These are phyloP conservation scores for Temnothorax curvispinosus DNA, from an alignment of 1,140 invertebrate genomes.

Conservation along the genomic window DNA sequence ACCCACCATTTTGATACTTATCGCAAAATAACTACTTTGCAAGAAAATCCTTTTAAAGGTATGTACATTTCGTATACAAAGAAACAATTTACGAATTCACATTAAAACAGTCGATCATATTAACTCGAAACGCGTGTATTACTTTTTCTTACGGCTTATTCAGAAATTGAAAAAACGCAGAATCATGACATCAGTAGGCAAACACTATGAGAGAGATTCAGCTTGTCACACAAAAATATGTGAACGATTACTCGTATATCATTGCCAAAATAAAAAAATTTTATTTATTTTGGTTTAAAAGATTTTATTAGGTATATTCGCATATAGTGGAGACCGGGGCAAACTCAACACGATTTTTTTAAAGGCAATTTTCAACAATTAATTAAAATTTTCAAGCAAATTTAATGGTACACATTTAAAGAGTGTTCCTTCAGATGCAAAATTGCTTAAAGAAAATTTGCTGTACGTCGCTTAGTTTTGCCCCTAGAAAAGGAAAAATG, in stretches of 20 bases:
- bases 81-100: not conserved
- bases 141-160: not conserved
- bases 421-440: too few relatives aligned
- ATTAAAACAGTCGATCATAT: not conserved
- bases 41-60: not conserved
- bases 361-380: too few relatives aligned
- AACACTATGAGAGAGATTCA: not conserved
- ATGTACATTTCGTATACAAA: not conserved
- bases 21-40: conserved; percentile 40
- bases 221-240: not conserved
- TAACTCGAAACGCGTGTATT: not conserved
- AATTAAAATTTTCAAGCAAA: too few relatives aligned
- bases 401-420: too few relatives aligned
- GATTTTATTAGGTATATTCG: not conserved
- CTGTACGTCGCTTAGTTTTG: too few relatives aligned
- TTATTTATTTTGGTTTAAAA: not conserved
- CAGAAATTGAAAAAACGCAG: not conserved
- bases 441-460: too few relatives aligned
- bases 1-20: conserved; percentile 36
- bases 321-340: not conserved
- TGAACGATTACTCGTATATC: not conserved
- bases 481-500: too few relatives aligned
- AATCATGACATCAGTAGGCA: not conserved
- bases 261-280: not conserved
- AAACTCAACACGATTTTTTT: too few relatives aligned